Base-by-base conservation (phyloP, 92 coral and sea anemone species). In the Porites lobata region DNA sequence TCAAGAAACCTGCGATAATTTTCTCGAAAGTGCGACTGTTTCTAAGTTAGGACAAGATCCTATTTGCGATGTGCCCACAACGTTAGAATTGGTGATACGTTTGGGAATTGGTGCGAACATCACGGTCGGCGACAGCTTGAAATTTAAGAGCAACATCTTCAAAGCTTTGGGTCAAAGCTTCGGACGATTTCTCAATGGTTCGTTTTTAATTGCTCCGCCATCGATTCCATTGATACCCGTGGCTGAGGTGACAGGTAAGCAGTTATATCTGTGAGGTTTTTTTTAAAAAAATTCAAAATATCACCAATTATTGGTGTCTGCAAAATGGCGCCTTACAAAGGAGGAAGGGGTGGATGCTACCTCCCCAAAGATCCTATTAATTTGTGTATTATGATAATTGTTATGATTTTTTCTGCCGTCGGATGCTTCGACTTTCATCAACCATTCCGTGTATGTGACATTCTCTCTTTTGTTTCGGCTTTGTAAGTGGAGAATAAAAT, bases 211-310 rank as follows among this genome's bases (percentile, higher is more conserved):
- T 62, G 18, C 0, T 3, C 22, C 64, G 13, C 93, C 93, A 0
- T 72, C 59, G 14, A 73, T 5, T 22, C 90, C 87, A 20, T 24
- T 80, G 65, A 38, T 10, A 19, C 78, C 90, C 10, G 70, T 56
- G 71, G 64, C 93, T 7, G 75, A 32, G 1, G 80, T 90, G 6
- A 62, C 65, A 62, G 93, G 92, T 89, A 76, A 59, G 80, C 50
- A 43, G 70, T 24, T 8, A 17, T 15, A 50, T 17, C 9, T 22
- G n/a, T 22, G 29, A 4, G 8, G 13, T 1, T 73, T 1, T 51
- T 54, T 32, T 17, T 8, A 6, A 71, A 54, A 54, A 54, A 54
- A 54, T 1, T 13, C 14, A 13, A 9, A 13, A 54, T 9, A 54
- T 0, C 59, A 38, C 0, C 22, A 12, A 72, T 72, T 57, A 6